Evolutionary conservation across 1,140 invertebrate genomes (phyloP).

Genomic region (Papilio polyxenes): DNA sequence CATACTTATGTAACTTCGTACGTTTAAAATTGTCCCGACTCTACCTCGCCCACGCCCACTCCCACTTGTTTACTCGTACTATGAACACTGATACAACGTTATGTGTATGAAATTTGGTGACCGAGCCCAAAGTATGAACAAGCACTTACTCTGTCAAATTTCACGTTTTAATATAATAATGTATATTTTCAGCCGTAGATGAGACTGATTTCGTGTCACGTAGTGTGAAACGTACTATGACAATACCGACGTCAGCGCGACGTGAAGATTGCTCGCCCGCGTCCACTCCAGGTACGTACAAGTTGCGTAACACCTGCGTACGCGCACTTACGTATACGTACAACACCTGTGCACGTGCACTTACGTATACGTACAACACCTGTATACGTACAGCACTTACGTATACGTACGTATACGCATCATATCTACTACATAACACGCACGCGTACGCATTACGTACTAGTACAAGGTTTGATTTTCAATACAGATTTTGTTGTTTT

Average conservation of each 20-base stretch:
- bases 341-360: not conserved
- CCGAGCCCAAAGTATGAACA: no score
- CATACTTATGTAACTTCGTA: no score
- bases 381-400: not conserved
- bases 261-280: slow-evolving; percentile 66
- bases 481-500: no score
- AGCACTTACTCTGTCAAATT: no score
- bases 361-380: not conserved
- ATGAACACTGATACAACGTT: no score
- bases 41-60: no score
- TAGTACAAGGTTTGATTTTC: no score
- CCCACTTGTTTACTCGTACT: no score
- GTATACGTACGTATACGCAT: not conserved
- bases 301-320: not conserved
- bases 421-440: not conserved
- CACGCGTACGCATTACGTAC: not conserved
- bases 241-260: slow-evolving; percentile 59
- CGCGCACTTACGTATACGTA: not conserved
- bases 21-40: no score
- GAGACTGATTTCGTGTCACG: slow-evolving; percentile 68
- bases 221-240: slow-evolving; percentile 61
- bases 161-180: no score
- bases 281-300: slow-evolving; percentile 60
- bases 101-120: no score
- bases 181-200: slow-evolving; percentile 54